Percentiles rank a stretch among this genome's conserved stretches.
These are phyloP conservation scores for Spheniscus humboldti DNA, from an alignment of 2,797 vertebrate species.

Conservation along the genomic window DNA sequence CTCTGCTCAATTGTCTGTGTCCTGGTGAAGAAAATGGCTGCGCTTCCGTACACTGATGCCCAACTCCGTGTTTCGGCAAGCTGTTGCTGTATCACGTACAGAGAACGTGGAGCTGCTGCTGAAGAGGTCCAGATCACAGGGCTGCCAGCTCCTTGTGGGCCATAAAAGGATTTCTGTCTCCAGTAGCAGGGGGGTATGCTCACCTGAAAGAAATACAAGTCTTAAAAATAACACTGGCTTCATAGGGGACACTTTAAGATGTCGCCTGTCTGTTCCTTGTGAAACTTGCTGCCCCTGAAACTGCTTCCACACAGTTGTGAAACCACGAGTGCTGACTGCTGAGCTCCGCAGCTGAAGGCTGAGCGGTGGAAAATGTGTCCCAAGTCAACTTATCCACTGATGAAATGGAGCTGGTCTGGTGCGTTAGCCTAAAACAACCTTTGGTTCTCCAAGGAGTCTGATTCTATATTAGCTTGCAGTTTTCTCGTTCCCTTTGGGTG, in stretches of 20 bases:
- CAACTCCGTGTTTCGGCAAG: neutral
- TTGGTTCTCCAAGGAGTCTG: neutral
- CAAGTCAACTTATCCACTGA: neutral
- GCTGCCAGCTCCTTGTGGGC: fast-evolving
- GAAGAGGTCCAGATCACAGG: neutral
- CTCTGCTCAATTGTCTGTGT: neutral
- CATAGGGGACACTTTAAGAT: neutral
- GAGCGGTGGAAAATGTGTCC: neutral
- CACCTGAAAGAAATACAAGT: neutral
- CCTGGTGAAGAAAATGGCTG: neutral
- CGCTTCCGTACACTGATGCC: fast-evolving
- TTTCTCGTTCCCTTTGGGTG: neutral
- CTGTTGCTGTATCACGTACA: fast-evolving
- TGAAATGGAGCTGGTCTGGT: neutral
- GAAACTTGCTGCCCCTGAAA: neutral
- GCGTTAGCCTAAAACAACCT: neutral
- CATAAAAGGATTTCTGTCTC: neutral
- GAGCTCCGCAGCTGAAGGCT: neutral
- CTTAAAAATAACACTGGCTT: neutral
- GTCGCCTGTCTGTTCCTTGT: neutral
- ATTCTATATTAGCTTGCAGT: neutral
- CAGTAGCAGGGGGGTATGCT: neutral
- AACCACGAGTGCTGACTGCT: neutral
- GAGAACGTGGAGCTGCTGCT: neutral
- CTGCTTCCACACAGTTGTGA: neutral